Base-by-base conservation (phyloP, 2,113 vertebrate genomes). In the Campylomormyrus tamandua region DNA sequence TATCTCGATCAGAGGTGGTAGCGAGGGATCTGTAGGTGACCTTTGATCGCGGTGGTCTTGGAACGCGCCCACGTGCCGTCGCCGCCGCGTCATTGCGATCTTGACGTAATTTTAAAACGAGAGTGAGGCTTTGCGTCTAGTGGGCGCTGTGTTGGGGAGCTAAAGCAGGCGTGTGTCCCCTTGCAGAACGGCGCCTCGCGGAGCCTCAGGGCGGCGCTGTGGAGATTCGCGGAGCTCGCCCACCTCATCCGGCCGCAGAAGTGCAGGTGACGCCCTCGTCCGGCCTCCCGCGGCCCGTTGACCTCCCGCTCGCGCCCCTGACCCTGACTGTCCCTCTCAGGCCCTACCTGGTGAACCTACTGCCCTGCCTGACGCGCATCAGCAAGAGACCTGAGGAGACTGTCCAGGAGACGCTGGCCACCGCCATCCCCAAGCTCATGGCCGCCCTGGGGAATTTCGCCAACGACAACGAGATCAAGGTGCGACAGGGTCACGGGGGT, bases 181-280 rank as follows among this genome's bases (percentile, higher is more conserved):
- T 85, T 88, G 10, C 91, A 99, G 98, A 99, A 99, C 1, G 98
- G 98, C 87, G 97, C 98, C 93, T 96, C 97, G 80, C 96, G 98
- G 92, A 99, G 98, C 92, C 94, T 99, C 2, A 97, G 98, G 35
- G 98, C 98, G 17, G 98, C 98, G 3, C 96, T 99, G 58, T 99
- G 98, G 98, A 96, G 98, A 91, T 99, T 99, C 94, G 98, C 98
- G 83, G 98, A 99, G 94, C 97, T 99, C 39, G 96, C 98, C 42
- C 98, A 99, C 91, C 96, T 99, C 89, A 97, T 99, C 89, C 96
- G 98, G 83, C 98, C 98, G 31, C 98, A 99, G 91, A 99, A 99
- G 91, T 99, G 98, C 97, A 98, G 98, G 98, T 99, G 95, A 92
- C 53, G 8, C 27, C n/a, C 58, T 11, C 62, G 9, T 45, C 48